Base-by-base conservation (phyloP, 2,113 vertebrate genomes). In the Grantiella picta region DNA sequence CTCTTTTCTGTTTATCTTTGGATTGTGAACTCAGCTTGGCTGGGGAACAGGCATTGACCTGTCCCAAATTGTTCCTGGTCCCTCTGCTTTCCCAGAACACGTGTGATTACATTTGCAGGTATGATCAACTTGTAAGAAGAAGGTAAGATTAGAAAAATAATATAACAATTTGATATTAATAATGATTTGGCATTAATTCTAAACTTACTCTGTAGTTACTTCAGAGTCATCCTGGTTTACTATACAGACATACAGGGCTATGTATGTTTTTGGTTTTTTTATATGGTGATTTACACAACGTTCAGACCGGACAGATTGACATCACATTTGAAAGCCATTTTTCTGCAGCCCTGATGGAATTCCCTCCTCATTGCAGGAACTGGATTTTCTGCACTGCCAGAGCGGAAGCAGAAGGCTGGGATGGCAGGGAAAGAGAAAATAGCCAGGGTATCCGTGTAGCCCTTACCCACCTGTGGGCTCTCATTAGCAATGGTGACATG, bases 371-470 rank as follows among this genome's bases (percentile, higher is more conserved):
- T 16, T 54, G 53, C 47, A 52, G 70, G 61, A 76, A 1, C 44
- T n/a, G 15, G 31, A n/a, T 24, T 31, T 63, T 38, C 23, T 33
- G 29, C 50, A 44, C 27, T 31, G 63, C n/a, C 2, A 40, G 49
- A 38, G 35, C 4, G 9, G 24, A 53, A 44, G 9, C 1, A 38
- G 49, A 21, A 71, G 22, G 12, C 7, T 76, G 36, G 0, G 8
- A 35, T 24, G 21, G 29, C 5, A 11, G 36, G 12, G 14, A 33
- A 45, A 23, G 0, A 68, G 56, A 60, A 71, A 68, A 18, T 1
- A 10, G 9, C 12, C 52, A 47, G 15, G 5, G 18, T 24, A 5
- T 18, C 49, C 60, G 6, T 0, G 3, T 2, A 64, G 35, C 29
- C 31, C 14, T 52, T 65, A 8, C 19, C 20, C 45, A 4, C 7